Evolutionary conservation across 2,797 vertebrate species (phyloP), one percentile per base, ranked within the genome.

Genomic region (Brachyalestes nurse): DNA sequence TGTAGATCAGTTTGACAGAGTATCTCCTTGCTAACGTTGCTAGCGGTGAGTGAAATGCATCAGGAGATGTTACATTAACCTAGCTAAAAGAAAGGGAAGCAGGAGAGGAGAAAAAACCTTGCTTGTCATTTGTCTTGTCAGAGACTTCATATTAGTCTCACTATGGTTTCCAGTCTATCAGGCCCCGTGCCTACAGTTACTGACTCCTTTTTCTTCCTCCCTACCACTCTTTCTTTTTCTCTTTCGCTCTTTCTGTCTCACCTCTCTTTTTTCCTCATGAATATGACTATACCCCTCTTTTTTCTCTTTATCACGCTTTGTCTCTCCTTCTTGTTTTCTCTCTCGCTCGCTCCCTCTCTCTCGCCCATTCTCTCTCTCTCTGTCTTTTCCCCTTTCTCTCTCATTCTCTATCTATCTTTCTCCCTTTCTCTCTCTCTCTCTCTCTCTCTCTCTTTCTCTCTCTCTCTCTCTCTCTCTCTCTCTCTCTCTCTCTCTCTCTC

Each of bases 41-140:
- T 89, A 88, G 89, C 83, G 79, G 88, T 93, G 88, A 93, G 90
- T 91, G 91, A 91, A 92, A 91, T 89, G 88, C 91, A 89, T 91
- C 89, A 84, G 78, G 86, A 90, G 86, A 89, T 88, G 88, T 91
- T 90, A 87, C 88, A 91, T 92, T 91, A 90, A 90, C 87, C 85
- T 28, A 64, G 62, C 78, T 21, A 71, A 81, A 84, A 86, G 82
- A 78, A 76, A 65, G 74, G 17, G 23, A 78, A 57, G 80, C 28
- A 28, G 74, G 42, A 62, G 64, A 77, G 72, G 53, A 79, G 72
- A 58, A 53, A 83, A 61, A 78, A 81, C 86, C 87, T 76, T 82
- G 62, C 71, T 2, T 72, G 84, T 88, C 85, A 87, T 91, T 89
- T 89, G 85, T 91, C 91, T 91, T 89, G 85, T 88, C 87, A 82